Evolutionary conservation across 2,888 invertebrate species (phyloP).

Genomic region (Campaea margaritaria): DNA sequence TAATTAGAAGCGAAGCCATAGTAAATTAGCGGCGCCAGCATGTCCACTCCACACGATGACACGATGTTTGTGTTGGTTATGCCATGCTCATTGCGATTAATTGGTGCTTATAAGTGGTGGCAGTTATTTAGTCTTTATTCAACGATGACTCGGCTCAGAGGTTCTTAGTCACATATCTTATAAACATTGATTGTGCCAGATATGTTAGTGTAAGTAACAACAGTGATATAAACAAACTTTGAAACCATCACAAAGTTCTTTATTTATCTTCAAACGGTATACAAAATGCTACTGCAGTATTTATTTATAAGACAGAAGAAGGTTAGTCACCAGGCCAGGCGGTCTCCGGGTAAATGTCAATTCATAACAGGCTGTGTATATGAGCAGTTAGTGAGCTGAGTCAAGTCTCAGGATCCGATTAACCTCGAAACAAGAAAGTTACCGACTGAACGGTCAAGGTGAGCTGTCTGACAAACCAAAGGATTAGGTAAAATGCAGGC

Average conservation of each 20-base stretch:
- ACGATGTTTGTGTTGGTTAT: constrained; percentile 52
- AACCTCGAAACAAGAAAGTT: constrained; percentile 77
- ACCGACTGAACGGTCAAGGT: constrained; percentile 75
- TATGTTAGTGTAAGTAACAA: constrained; percentile 3
- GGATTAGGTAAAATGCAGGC: constrained; percentile 43
- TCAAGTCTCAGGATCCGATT: constrained; percentile 62
- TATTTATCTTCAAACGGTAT: constrained; percentile 20
- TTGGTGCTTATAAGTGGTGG: constrained; percentile 49
- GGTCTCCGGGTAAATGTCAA: constrained; percentile 50
- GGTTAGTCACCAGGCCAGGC: constrained; percentile 49
- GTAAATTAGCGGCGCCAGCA: constrained; percentile 56
- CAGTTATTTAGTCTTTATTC: constrained; percentile 36
- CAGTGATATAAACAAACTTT: constrained; percentile 23
- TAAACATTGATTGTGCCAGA: constrained; percentile 22
- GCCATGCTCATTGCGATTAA: constrained; percentile 56
- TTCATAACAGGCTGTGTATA: constrained; percentile 54
- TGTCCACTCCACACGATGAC: constrained; percentile 38
- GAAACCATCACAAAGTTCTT: constrained; percentile 18
- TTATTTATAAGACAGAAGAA: constrained; percentile 36
- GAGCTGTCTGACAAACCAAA: constrained; percentile 53
- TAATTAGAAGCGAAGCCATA: constrained; percentile 56
- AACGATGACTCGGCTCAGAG: constrained; percentile 26
- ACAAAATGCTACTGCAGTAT: constrained; percentile 26
- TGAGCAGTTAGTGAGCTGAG: constrained; percentile 54
- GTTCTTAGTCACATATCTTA: constrained; percentile 25